Evolutionary conservation across 2,888 invertebrate genomes (phyloP), one percentile per base, ranked within the genome.

Genomic region (Temnothorax unifasciatus): DNA sequence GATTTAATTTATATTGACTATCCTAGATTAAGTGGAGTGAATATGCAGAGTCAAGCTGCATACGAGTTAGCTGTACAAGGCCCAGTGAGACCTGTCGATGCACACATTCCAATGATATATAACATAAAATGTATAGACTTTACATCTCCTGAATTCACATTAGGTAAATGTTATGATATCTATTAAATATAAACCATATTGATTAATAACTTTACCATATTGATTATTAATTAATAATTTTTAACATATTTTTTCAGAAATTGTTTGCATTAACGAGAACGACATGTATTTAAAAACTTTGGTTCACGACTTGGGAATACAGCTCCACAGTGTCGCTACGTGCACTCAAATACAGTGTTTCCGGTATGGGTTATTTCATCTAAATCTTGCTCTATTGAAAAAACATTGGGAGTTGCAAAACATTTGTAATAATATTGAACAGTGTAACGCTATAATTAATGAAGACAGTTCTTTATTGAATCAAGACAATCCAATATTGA

Each of bases 1-100:
- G 54, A 54, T 41, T 88, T 34, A 61, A 38, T 54, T 15, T 68
- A 54, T 1, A 18, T 59, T 13, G 15, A 59, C 5, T 34, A 4
- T 64, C 34, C 61, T 93, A 97, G 97, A 89, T 93, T 97, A 63
- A 96, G 96, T 89, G 98, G 98, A 38, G 96, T 99, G 0, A 97
- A 98, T 93, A 96, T 98, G 86, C 97, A 98, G 91, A 98, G 98
- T 59, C 98, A 99, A 95, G 96, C 97, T 63, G 98, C 98, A 13
- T 99, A 98, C 95, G 98, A 99, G 83, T 92, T 99, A 83, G 99
- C 99, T 9, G 95, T 96, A 0, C 95, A 97, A 94, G 99, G 99
- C 0, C 96, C 97, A 0, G 96, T 99, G 4, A 95, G 99, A 83
- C 99, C 99, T 0, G 95, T 95, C 0, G 95, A 96, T 82, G 96